Conservation (phyloP, 1,140 invertebrate species). For the Drosophila biarmipes region DNA sequence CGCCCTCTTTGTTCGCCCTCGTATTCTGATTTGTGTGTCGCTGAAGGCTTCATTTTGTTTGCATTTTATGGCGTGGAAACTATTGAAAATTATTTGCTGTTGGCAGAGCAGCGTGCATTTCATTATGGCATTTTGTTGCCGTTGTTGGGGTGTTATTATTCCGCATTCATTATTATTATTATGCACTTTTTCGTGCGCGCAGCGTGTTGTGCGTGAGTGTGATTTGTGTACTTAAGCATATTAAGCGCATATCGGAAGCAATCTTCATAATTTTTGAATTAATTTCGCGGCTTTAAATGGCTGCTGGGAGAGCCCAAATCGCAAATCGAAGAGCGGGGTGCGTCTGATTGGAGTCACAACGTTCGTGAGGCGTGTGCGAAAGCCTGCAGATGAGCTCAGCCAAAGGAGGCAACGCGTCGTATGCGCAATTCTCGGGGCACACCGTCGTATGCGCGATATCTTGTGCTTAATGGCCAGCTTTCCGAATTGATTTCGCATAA, state of each 20-base stretch:
- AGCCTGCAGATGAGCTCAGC: neutral
- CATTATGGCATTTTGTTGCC: constrained; percentile 45
- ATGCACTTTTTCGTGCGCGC: neutral
- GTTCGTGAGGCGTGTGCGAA: constrained; percentile 42
- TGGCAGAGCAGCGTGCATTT: constrained; percentile 40
- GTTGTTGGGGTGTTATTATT: constrained; percentile 30
- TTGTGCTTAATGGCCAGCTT: neutral
- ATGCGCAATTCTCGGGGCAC: constrained; percentile 20
- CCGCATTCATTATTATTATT: constrained; percentile 44
- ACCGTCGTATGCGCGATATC: constrained; percentile 22
- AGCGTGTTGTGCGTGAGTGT: constrained; percentile 4
- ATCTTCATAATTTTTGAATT: constrained; percentile 37
- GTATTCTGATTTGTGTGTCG: constrained; percentile 61
- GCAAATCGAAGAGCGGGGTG: constrained; percentile 50
- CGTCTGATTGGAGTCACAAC: constrained; percentile 56
- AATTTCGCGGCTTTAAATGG: constrained; percentile 24
- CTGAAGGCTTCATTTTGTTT: constrained; percentile 77
- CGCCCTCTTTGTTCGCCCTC: neutral
- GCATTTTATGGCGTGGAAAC: constrained; percentile 74
- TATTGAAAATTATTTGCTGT: constrained; percentile 65
- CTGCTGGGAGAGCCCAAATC: constrained; percentile 1
- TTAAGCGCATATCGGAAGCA: constrained; percentile 49
- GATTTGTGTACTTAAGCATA: constrained; percentile 63
- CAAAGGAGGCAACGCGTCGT: constrained; percentile 18
- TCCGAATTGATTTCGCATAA: neutral